Conservation (phyloP, 2,113 vertebrate species). For the Melospiza melodia region DNA sequence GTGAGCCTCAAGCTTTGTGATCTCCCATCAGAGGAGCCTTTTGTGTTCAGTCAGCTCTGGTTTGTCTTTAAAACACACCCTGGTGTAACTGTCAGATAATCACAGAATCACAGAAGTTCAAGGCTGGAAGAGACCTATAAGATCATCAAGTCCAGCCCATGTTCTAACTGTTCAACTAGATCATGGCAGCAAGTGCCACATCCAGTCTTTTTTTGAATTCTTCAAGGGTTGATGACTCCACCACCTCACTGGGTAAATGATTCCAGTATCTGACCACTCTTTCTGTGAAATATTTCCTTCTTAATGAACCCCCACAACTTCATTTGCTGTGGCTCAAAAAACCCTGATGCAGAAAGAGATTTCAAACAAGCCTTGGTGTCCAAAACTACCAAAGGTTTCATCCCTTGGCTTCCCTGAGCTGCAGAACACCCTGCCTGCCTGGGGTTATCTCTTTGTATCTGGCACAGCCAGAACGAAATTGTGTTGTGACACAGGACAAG, state of each 20-base stretch:
- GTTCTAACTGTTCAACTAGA: no score
- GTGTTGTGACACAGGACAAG: not conserved
- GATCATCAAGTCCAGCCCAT: no score
- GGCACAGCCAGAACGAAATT: not conserved
- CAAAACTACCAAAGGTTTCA: accelerated
- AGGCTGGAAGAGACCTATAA: no score
- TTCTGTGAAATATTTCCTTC: no score
- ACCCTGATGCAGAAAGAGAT: not conserved
- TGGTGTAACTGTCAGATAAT: not conserved
- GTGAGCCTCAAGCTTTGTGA: not conserved
- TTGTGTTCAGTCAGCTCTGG: not conserved
- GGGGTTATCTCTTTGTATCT: not conserved
- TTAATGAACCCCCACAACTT: accelerated
- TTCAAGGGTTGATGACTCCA: no score
- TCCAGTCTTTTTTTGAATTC: no score
- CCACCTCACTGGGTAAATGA: no score
- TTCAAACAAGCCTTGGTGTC: not conserved
- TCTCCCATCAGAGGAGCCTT: not conserved
- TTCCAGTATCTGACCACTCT: no score
- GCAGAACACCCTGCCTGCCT: not conserved
- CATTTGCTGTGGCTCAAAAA: not conserved
- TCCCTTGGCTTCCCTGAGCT: not conserved
- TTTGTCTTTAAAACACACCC: not conserved
- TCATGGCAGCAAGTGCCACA: no score
- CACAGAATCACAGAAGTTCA: no score